Evolutionary conservation across 2,797 vertebrate species (phyloP).

Genomic region (Falco rusticolus): DNA sequence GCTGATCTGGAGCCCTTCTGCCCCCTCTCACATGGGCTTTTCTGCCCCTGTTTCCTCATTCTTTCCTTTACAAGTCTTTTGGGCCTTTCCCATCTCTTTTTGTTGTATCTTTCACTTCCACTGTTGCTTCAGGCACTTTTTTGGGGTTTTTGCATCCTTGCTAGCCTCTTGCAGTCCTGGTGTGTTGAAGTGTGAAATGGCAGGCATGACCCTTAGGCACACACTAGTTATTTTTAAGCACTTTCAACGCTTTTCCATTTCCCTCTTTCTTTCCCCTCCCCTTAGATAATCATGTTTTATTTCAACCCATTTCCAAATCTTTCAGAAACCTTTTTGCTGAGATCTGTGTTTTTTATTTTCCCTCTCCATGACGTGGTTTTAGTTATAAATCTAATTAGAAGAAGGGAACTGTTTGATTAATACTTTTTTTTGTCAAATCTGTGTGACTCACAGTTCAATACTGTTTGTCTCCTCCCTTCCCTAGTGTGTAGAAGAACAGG

Average conservation of each 20-base stretch:
- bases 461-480: background rate
- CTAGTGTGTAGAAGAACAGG: background rate
- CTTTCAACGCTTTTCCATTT: background rate
- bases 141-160: background rate
- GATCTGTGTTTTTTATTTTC: background rate
- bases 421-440: background rate
- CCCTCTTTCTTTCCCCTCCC: background rate
- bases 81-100: background rate
- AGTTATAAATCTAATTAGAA: background rate
- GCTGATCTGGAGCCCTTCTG: background rate
- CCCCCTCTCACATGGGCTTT: background rate
- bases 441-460: background rate
- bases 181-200: background rate
- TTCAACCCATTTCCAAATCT: background rate
- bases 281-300: background rate
- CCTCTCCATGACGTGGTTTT: background rate
- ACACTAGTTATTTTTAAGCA: background rate
- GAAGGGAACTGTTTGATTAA: background rate
- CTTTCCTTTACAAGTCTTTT: background rate
- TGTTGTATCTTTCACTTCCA: background rate
- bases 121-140: background rate
- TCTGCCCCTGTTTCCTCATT: background rate
- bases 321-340: background rate
- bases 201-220: background rate
- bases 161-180: background rate